Evolutionary conservation across 2,888 invertebrate species (phyloP).

Genomic region (Clunio marinus): DNA sequence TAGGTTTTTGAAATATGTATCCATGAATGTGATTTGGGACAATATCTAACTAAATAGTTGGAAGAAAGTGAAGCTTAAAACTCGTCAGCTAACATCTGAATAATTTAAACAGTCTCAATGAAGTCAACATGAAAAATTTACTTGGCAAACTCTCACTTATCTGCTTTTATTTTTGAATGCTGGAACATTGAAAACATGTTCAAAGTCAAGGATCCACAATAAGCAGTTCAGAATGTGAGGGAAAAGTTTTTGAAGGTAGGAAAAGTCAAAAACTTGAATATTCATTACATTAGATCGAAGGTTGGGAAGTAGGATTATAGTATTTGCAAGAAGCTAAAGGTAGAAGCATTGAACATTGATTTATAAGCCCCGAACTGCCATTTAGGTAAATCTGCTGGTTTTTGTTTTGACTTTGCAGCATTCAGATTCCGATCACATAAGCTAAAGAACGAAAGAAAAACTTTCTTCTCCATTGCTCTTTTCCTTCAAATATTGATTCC

Average conservation of each 20-base stretch:
- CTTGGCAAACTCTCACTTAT: background rate
- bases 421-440: background rate
- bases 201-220: too few species aligned
- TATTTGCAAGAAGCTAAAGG: slow-evolving; percentile 12
- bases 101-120: background rate
- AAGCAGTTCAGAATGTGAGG: too few species aligned
- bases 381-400: slow-evolving; percentile 11
- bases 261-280: slow-evolving; percentile 21
- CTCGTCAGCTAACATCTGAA: too few species aligned
- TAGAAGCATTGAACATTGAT: slow-evolving; percentile 28
- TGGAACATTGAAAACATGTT: too few species aligned
- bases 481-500: background rate
- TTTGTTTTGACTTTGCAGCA: background rate
- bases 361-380: slow-evolving; percentile 26
- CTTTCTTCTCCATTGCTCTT: background rate
- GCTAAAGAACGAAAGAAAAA: background rate
- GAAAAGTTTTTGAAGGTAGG: background rate
- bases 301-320: background rate
- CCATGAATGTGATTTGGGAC: too few species aligned
- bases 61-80: too few species aligned
- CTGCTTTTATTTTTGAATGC: too few species aligned
- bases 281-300: background rate
- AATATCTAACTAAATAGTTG: too few species aligned
- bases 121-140: background rate
- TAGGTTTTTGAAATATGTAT: background rate